Evolutionary conservation across 2,797 vertebrate species (phyloP).

Genomic region (Sebastes nivosus): DNA sequence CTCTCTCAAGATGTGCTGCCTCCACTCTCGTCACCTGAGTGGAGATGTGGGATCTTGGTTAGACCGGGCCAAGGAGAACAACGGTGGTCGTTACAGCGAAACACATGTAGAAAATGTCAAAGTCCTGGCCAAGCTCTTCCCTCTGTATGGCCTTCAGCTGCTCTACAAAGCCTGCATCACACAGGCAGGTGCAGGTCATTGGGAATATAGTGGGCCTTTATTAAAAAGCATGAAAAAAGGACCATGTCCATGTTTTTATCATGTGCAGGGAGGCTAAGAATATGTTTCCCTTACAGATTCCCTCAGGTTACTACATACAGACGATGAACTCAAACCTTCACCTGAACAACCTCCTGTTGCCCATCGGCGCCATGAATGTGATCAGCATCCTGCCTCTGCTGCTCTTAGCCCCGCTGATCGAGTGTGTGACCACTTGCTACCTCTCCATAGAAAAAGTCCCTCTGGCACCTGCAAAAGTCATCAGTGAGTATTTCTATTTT

Average conservation of each 20-base stretch:
- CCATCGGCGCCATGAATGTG: constrained; percentile 89
- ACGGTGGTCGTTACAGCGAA: constrained; percentile 86
- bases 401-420: constrained; percentile 87
- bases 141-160: constrained; percentile 89
- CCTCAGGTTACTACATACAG: constrained; percentile 94
- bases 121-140: constrained; percentile 86
- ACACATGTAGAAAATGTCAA: constrained; percentile 89
- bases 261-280: neutral
- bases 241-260: neutral
- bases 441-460: constrained; percentile 75
- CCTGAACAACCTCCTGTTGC: constrained; percentile 84
- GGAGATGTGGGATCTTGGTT: constrained; percentile 81
- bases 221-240: neutral
- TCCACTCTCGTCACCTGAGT: constrained; percentile 76
- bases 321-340: constrained; percentile 92
- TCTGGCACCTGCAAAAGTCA: constrained; percentile 81
- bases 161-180: constrained; percentile 88
- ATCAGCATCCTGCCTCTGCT: constrained; percentile 89
- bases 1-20: constrained; percentile 80
- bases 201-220: neutral
- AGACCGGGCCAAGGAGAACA: constrained; percentile 89
- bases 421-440: constrained; percentile 81
- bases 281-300: constrained; percentile 80
- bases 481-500: constrained; percentile 80
- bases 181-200: constrained; percentile 80